Percentiles rank a stretch among this genome's conserved stretches.
Conservation (phyloP, 2,888 invertebrate genomes). For the Cyclophora albipunctata region DNA sequence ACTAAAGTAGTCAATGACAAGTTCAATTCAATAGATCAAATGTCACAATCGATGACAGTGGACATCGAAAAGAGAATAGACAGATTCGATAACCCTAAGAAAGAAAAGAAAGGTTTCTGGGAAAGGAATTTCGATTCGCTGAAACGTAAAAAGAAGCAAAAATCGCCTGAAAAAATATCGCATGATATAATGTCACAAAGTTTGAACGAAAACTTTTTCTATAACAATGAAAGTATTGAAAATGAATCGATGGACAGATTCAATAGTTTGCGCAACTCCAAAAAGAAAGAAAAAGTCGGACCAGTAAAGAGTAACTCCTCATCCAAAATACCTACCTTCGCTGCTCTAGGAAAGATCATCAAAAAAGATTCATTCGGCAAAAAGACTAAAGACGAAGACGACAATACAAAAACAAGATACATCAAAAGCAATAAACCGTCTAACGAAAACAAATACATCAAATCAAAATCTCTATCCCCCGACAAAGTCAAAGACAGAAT, state of each 20-base stretch:
- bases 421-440: conserved; percentile 56
- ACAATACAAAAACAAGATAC: conserved; percentile 46
- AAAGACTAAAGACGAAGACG: conserved; percentile 45
- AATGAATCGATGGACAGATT: conserved; percentile 60
- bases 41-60: conserved; percentile 72
- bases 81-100: conserved; percentile 54
- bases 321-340: conserved; percentile 68
- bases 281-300: conserved; percentile 50
- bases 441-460: conserved; percentile 60
- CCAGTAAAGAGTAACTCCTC: conserved; percentile 62
- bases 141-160: conserved; percentile 63
- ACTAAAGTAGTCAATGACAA: conserved; percentile 61
- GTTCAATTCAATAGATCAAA: conserved; percentile 69
- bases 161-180: conserved; percentile 46
- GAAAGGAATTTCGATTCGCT: conserved; percentile 71
- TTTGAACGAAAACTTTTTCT: conserved; percentile 70
- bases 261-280: conserved; percentile 61
- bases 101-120: conserved; percentile 73
- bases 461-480: conserved; percentile 59
- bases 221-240: conserved; percentile 66
- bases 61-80: conserved; percentile 59
- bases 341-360: conserved; percentile 67
- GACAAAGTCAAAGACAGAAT: conserved; percentile 49
- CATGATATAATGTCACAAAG: conserved; percentile 72
- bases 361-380: conserved; percentile 65